Evolutionary conservation across 2,888 invertebrate genomes (phyloP).

Genomic region (Liodrosophila aerea): DNA sequence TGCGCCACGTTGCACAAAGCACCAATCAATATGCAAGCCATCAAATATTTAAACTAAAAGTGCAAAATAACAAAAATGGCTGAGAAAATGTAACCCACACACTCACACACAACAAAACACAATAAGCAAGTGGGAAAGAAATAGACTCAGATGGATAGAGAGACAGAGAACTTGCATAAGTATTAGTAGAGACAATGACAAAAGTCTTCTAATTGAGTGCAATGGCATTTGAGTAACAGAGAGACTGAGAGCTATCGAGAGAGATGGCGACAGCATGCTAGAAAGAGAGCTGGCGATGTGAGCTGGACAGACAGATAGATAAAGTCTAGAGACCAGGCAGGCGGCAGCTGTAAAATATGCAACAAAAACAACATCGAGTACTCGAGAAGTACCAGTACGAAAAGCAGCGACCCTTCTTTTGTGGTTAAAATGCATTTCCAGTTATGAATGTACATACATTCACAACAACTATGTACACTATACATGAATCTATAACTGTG

Average conservation of each 20-base stretch:
- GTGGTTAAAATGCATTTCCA: conserved; percentile 73
- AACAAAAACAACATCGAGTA: conserved; percentile 44
- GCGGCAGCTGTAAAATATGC: conserved; percentile 49
- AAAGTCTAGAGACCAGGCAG: conserved; percentile 49
- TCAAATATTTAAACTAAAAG: conserved; percentile 76
- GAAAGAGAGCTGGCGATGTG: conserved; percentile 16
- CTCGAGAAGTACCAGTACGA: too few relatives aligned
- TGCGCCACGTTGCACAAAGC: conserved; percentile 70
- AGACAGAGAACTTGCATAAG: conserved; percentile 8
- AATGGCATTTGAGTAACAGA: conserved; percentile 43
- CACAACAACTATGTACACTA: background rate
- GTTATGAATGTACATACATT: conserved; percentile 63
- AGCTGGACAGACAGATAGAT: conserved; percentile 42
- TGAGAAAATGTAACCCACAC: conserved; percentile 62
- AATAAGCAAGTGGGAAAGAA: conserved; percentile 21
- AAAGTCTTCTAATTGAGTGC: conserved; percentile 76
- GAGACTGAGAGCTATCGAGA: conserved; percentile 8
- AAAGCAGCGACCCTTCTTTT: conserved; percentile 36
- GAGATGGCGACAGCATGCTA: conserved; percentile 5
- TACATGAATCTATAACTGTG: conserved; percentile 5
- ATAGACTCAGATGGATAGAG: conserved; percentile 13
- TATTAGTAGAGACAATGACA: conserved; percentile 53
- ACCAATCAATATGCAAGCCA: conserved; percentile 76
- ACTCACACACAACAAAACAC: conserved; percentile 9
- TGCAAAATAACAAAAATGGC: conserved; percentile 76